Evolutionary conservation across 2,797 vertebrate genomes (phyloP).

Genomic region (Anableps anableps): DNA sequence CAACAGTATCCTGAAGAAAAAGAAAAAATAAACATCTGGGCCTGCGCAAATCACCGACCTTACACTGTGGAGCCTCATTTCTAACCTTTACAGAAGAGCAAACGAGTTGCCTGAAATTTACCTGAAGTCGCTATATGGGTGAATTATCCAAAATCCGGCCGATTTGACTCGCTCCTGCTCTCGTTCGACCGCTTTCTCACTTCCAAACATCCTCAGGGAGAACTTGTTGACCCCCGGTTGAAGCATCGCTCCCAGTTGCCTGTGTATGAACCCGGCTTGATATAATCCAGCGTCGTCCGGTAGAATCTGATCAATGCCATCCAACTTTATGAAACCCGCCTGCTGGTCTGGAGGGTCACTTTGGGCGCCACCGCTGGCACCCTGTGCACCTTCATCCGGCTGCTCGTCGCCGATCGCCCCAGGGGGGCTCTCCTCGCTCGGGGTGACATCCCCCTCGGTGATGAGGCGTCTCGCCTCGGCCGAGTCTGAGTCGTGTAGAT

Average conservation of each 20-base stretch:
- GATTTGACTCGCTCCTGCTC: conserved; percentile 98
- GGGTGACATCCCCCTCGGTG: conserved; percentile 85
- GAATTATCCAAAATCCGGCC: conserved; percentile 99
- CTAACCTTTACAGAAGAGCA: conserved; percentile 2
- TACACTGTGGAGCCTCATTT: conserved; percentile 23
- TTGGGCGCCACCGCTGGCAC: conserved; percentile 71
- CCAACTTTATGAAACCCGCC: conserved; percentile 89
- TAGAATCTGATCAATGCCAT: conserved; percentile 91
- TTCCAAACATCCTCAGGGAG: conserved; percentile 99
- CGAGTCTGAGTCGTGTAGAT: conserved; percentile 88
- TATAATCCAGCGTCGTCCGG: conserved; percentile 92
- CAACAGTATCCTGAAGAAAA: background rate
- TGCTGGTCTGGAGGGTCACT: conserved; percentile 80
- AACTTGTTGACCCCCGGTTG: conserved; percentile 99
- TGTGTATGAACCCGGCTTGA: conserved; percentile 95
- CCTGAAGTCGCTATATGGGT: conserved; percentile 99
- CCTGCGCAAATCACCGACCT: conserved; percentile 19
- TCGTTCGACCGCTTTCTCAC: conserved; percentile 98
- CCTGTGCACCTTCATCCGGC: conserved; percentile 75
- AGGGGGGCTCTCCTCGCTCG: conserved; percentile 85
- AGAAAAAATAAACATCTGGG: conserved; percentile 36
- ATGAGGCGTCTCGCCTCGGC: conserved; percentile 91
- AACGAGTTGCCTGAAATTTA: conserved; percentile 71
- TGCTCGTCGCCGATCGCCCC: conserved; percentile 79
- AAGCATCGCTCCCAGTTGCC: conserved; percentile 97